Conservation (phyloP, 2,888 invertebrate genomes). For the Trilocha varians region DNA sequence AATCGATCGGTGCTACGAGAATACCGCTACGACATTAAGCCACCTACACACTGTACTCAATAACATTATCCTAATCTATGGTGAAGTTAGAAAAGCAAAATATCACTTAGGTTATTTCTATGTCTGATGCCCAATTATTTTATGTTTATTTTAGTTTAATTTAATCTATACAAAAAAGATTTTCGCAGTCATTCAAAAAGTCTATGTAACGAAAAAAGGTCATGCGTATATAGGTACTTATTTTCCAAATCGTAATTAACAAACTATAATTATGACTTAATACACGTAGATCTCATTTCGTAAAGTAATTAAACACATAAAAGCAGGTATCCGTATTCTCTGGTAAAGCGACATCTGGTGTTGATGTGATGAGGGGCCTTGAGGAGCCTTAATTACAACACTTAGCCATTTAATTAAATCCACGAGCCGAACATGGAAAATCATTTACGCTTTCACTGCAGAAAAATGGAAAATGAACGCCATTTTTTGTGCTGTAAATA, state of each 20-base stretch:
- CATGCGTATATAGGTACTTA: no score
- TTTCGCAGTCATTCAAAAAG: no score
- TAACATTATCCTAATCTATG: not conserved
- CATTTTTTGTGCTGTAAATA: no score
- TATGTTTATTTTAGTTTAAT: no score
- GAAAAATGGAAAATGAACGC: not conserved
- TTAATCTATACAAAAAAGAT: no score
- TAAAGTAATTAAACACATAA: not conserved
- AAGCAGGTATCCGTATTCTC: not conserved
- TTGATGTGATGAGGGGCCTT: conserved; percentile 10
- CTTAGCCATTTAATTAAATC: conserved; percentile 45
- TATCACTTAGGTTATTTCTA: no score
- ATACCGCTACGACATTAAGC: conserved; percentile 14
- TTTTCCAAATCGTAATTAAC: no score
- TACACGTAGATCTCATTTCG: not conserved
- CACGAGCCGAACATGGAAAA: conserved; percentile 24
- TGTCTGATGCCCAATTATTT: no score
- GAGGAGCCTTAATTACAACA: conserved; percentile 33
- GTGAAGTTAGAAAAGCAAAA: not conserved
- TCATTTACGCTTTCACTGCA: conserved; percentile 14
- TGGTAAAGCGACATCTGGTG: not conserved
- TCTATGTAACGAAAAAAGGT: no score
- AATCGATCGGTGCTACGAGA: conserved; percentile 14
- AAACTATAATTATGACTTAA: no score
- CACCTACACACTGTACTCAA: conserved; percentile 11